Base-by-base conservation (phyloP, 2,888 invertebrate species). In the Hesperia comma region DNA sequence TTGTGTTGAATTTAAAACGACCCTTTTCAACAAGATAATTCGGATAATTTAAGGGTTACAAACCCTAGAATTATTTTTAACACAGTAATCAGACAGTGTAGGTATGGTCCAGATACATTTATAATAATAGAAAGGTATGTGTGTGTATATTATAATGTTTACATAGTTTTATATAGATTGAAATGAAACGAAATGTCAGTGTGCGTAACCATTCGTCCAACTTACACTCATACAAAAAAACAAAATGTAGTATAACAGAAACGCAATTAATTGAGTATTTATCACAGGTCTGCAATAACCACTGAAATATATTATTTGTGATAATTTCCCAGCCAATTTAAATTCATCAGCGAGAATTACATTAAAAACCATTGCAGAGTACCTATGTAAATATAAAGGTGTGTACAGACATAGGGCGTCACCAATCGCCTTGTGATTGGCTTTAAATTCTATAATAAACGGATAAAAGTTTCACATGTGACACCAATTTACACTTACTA, bases 251-350 rank as follows among this genome's bases (percentile, higher is more conserved):
- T 51, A 51, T 21, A 51, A 51, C 21, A 21, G 3, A 19, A 46
- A 49, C 32, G 14, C 33, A 32, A 60, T 33, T 60, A 60, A 32
- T 60, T 60, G 46, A 60, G 49, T 60, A 60, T 49, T 60, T 60
- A 49, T 60, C 60, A 49, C 60, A 60, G 49, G 60, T 14, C 60
- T 60, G 60, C 33, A 46, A 41, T 60, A 14, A 6, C 5, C 43
- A 46, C 17, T 46, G 15, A 46, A 46, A 46, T 17, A 46, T 46
- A 46, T 17, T 46, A 17, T 46, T 15, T 46, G 43, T 46, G 43
- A 46, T 46, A 15, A 6, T 17, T 10, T 12, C 1, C 1, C 3
- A 37, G 10, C 10, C n/a, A n/a, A n/a, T n/a, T n/a, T 12, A 12
- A 37, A 26, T 26, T 37, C 37, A 12, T 37, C 37, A 37, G 37